phyloP scores from a whole-genome alignment of 2,113 vertebrate genomes.

The Forbesichthys papilliferus region DNA sequence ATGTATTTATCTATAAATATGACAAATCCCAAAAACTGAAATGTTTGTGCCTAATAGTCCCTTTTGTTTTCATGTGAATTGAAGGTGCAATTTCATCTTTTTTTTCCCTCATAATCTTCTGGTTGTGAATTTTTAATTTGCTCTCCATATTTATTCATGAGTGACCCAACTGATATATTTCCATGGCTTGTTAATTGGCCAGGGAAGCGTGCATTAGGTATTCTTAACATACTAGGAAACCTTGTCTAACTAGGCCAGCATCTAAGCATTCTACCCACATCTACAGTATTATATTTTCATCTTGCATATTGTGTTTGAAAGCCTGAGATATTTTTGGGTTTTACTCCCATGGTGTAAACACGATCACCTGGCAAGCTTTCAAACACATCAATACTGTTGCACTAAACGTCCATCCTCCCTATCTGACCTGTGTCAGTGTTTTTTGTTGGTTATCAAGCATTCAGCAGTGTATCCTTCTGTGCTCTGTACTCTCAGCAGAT shows the following conservation, averaged over 20 bases:
- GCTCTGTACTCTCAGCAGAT: constrained; percentile 1
- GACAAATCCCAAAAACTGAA: no score
- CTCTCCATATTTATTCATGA: constrained; percentile 17
- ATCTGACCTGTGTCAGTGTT: background rate
- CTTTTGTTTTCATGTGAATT: background rate
- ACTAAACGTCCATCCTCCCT: background rate
- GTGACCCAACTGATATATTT: constrained; percentile 33
- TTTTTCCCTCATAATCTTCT: constrained; percentile 21
- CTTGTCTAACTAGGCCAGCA: constrained; percentile 53
- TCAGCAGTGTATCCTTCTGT: background rate
- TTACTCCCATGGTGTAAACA: constrained; percentile 39
- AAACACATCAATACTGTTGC: background rate
- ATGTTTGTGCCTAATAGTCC: no score
- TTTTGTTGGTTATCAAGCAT: background rate
- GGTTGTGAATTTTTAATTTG: constrained; percentile 32
- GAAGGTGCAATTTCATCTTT: constrained; percentile 11
- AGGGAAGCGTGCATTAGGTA: constrained; percentile 45
- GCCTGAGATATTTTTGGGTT: constrained; percentile 45
- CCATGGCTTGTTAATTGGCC: constrained; percentile 40
- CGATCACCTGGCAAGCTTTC: background rate
- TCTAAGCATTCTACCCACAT: constrained; percentile 41
- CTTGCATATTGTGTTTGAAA: constrained; percentile 34
- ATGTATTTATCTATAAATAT: background rate
- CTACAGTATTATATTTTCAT: constrained; percentile 16
- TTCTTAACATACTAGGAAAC: constrained; percentile 43